Evolutionary conservation across 2,113 vertebrate genomes (phyloP).

Genomic region (Paracanthobrama guichenoti): DNA sequence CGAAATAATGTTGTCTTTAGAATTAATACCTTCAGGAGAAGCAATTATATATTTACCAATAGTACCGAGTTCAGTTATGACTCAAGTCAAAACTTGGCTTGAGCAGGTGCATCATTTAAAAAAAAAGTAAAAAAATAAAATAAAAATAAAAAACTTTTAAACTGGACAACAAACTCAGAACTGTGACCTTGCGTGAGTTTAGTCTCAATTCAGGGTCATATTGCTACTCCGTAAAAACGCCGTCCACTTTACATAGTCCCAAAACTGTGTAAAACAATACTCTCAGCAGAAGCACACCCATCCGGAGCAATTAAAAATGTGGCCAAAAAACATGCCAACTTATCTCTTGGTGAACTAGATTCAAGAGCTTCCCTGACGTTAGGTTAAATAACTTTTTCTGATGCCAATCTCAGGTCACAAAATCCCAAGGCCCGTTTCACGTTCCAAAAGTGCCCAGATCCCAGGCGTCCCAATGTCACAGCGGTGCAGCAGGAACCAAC

Average conservation of each 20-base stretch:
- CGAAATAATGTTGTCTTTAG: not conserved
- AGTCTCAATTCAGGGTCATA: not conserved
- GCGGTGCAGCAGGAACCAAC: slow-evolving; percentile 79
- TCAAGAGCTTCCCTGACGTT: slow-evolving; percentile 1
- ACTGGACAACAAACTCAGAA: not conserved
- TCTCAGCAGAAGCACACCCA: slow-evolving; percentile 8
- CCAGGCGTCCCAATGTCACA: slow-evolving; percentile 57
- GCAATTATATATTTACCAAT: not conserved
- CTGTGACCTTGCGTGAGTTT: not conserved
- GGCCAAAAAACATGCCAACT: slow-evolving; percentile 32
- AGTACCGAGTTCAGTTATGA: not conserved
- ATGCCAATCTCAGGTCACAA: slow-evolving; percentile 33
- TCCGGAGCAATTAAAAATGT: slow-evolving; percentile 25
- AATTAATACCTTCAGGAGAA: not conserved
- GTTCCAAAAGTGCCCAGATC: slow-evolving; percentile 50
- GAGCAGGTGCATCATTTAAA: slow-evolving; percentile 14
- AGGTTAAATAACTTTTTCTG: slow-evolving; percentile 41
- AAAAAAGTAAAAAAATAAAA: too few species aligned
- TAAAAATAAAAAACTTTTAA: not conserved
- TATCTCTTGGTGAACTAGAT: slow-evolving; percentile 19
- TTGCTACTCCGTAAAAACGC: not conserved
- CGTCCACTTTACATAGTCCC: slow-evolving; percentile 26
- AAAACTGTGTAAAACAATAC: not conserved
- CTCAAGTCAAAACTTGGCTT: not conserved
- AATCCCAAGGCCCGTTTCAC: slow-evolving; percentile 39